These are phyloP conservation scores for Hypanus sabinus DNA, from an alignment of 2,113 vertebrate species.

Conservation along the genomic window DNA sequence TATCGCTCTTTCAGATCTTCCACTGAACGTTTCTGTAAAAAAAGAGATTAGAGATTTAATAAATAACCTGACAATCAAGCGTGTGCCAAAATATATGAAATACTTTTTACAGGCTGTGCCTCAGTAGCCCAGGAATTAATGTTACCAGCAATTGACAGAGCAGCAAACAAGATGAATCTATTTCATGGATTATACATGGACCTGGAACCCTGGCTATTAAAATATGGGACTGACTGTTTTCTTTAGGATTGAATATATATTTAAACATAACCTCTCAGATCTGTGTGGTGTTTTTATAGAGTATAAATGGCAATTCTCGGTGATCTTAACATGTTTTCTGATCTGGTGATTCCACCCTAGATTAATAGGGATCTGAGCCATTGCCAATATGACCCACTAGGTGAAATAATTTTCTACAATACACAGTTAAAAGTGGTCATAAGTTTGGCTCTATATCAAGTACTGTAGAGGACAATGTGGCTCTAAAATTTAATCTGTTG, in stretches of 20 bases:
- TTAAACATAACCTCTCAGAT: neutral
- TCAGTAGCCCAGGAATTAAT: neutral
- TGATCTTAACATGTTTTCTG: neutral
- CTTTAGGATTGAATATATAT: neutral
- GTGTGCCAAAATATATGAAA: neutral
- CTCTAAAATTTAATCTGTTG: neutral
- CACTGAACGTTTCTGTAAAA: constrained; percentile 79
- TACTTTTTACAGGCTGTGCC: neutral
- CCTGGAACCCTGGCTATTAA: neutral
- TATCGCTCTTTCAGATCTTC: constrained; percentile 96
- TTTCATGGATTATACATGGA: neutral
- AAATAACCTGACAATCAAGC: neutral
- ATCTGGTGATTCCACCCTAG: neutral
- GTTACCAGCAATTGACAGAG: neutral
- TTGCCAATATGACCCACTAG: neutral
- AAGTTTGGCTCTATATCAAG: neutral
- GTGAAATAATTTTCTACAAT: neutral
- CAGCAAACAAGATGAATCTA: neutral
- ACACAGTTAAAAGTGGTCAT: neutral
- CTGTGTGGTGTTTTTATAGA: neutral
- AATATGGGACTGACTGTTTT: neutral
- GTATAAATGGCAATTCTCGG: neutral
- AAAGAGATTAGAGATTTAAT: neutral
- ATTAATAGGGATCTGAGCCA: neutral
- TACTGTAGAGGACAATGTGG: neutral